Percentiles rank a stretch among this genome's conserved stretches.
Conservation (phyloP, 2,113 vertebrate genomes). For the Oceanites oceanicus region DNA sequence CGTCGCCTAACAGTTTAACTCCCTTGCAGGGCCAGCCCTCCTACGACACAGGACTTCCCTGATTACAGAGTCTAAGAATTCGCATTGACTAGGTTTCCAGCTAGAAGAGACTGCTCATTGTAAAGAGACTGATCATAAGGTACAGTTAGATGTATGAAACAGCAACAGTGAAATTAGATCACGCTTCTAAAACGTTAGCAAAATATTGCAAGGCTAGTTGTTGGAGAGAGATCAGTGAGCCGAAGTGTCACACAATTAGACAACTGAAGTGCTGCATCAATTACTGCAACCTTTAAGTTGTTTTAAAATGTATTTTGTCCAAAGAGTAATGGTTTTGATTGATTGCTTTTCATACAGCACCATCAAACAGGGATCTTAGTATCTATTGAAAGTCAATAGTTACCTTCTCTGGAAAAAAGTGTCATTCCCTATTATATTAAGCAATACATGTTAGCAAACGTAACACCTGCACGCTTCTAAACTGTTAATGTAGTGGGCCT, state of each 20-base stretch:
- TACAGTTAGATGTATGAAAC: background rate
- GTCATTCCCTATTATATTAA: background rate
- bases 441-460: background rate
- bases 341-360: background rate
- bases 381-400: background rate
- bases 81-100: background rate
- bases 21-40: background rate
- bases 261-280: background rate
- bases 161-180: background rate
- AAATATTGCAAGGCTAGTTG: background rate
- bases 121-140: background rate
- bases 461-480: background rate
- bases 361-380: background rate
- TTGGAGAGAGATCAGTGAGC: no score
- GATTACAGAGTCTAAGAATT: background rate
- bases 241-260: no score
- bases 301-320: background rate
- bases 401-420: background rate
- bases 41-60: background rate
- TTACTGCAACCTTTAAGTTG: background rate
- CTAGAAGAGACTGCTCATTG: background rate
- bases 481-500: background rate
- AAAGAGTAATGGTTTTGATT: background rate
- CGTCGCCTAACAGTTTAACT: background rate
- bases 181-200: background rate